Evolutionary conservation across 1,140 invertebrate genomes (phyloP).

Genomic region (Heliothis subflexa): DNA sequence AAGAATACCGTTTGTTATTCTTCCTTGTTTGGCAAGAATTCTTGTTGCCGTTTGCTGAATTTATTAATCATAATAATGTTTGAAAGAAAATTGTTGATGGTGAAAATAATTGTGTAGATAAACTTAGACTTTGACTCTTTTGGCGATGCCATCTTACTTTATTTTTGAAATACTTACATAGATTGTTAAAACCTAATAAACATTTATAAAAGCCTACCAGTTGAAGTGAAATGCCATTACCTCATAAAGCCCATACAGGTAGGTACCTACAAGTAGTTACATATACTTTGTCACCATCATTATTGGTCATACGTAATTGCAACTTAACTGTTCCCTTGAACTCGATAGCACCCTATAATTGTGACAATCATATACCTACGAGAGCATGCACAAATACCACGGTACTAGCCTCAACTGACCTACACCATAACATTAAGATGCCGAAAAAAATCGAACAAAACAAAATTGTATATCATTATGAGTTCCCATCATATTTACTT

Average conservation of each 20-base stretch:
- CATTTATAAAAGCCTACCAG: no score
- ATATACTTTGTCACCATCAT: constrained; percentile 12
- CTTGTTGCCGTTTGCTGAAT: no score
- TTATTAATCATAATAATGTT: no score
- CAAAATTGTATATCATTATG: constrained; percentile 43
- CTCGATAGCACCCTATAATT: constrained; percentile 26
- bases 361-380: constrained; percentile 26
- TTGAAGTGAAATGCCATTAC: background rate
- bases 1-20: background rate
- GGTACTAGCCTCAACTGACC: constrained; percentile 20
- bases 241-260: background rate
- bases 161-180: no score
- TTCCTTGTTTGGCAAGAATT: no score
- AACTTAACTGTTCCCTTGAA: constrained; percentile 18
- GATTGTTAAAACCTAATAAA: no score
- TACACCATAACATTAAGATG: constrained; percentile 37
- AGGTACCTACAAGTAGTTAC: constrained; percentile 2
- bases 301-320: constrained; percentile 8
- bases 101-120: no score
- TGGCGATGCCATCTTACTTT: no score
- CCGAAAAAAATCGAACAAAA: constrained; percentile 35
- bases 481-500: constrained; percentile 40
- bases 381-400: constrained; percentile 13
- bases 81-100: no score
- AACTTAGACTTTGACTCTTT: no score